phyloP scores from a whole-genome alignment of 2,113 vertebrate genomes.

The Gallinago paraguaiae region DNA sequence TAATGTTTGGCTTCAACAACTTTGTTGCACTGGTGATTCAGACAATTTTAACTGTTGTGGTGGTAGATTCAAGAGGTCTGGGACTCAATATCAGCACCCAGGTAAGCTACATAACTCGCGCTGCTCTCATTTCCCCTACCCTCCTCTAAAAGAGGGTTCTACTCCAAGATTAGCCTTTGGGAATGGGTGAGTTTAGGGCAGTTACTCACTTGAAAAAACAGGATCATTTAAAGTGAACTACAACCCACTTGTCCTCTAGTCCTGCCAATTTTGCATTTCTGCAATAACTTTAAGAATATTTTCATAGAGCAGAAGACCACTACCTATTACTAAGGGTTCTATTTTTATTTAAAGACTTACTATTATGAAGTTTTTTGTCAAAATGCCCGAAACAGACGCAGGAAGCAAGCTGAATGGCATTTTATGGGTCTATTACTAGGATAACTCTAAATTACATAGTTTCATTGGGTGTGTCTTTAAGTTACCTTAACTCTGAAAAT shows the following conservation, averaged over 20 bases:
- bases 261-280: background rate
- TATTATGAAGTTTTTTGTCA: background rate
- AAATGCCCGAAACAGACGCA: background rate
- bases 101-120: slow-evolving; percentile 63
- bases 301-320: background rate
- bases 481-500: background rate
- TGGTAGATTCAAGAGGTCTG: slow-evolving; percentile 86
- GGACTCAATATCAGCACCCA: slow-evolving; percentile 81
- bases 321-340: background rate
- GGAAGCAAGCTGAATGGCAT: background rate
- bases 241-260: background rate
- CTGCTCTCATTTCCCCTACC: background rate
- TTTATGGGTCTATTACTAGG: background rate
- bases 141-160: background rate
- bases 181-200: background rate
- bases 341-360: background rate
- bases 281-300: background rate
- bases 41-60: slow-evolving; percentile 82
- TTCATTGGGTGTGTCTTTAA: background rate
- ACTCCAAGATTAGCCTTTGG: background rate
- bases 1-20: slow-evolving; percentile 90
- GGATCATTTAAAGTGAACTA: background rate
- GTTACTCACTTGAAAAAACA: background rate
- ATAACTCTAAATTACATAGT: background rate
- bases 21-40: slow-evolving; percentile 86